A percentile compares a stretch with the other conserved stretches of the same genome.
Conservation (phyloP, 1,140 invertebrate genomes). For the Belonocnema kinseyi region DNA sequence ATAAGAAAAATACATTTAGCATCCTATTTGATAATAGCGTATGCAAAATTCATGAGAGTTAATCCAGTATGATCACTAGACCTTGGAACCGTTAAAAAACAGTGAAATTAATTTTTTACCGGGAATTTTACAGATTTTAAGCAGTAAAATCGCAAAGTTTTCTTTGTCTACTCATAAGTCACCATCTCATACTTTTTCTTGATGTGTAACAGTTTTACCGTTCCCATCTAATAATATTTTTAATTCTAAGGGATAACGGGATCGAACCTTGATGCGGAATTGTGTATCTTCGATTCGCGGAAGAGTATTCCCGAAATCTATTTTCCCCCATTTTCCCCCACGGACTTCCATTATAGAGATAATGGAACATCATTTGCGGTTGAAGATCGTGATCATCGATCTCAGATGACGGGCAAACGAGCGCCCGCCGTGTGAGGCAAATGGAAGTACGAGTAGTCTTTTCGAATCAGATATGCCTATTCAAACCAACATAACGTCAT, state of each 20-base stretch:
- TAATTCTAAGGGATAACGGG: neutral
- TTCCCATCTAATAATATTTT: constrained; percentile 9
- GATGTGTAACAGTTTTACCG: neutral
- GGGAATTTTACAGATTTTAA: no score
- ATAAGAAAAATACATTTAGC: neutral
- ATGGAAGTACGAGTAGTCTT: constrained; percentile 12
- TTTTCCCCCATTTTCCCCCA: neutral
- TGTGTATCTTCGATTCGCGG: constrained; percentile 39
- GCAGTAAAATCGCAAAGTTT: no score
- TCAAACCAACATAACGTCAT: neutral
- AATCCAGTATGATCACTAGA: neutral
- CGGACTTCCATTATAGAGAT: constrained; percentile 41
- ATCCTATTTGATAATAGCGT: neutral
- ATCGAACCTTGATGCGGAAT: neutral
- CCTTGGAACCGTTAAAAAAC: no score
- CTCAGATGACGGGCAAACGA: constrained; percentile 32
- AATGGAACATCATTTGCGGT: constrained; percentile 60
- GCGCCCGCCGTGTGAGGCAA: constrained; percentile 20
- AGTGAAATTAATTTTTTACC: no score
- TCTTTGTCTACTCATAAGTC: neutral
- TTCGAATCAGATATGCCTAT: constrained; percentile 17
- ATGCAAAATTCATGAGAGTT: neutral
- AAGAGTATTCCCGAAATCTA: constrained; percentile 60
- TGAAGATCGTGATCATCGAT: constrained; percentile 46
- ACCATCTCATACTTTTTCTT: neutral